Conservation (phyloP, 2,113 vertebrate species). For the Greenwoodochromis staneri region DNA sequence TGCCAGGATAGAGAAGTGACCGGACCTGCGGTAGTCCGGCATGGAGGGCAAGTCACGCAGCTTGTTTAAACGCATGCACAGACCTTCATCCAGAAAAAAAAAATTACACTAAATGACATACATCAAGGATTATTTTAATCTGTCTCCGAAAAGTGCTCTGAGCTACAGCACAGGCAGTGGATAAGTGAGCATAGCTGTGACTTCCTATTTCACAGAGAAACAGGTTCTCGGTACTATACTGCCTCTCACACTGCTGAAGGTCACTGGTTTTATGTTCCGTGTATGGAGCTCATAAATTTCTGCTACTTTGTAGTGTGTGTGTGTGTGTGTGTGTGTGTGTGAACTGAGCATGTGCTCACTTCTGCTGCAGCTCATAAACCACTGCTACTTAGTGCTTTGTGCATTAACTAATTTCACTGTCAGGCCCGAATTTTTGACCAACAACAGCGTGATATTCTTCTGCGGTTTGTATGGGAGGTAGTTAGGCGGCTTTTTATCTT, state of each 20-base stretch:
- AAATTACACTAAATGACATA: not conserved
- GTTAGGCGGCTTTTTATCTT: not conserved
- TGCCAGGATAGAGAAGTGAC: not conserved
- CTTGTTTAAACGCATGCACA: not conserved
- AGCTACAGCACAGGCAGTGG: not conserved
- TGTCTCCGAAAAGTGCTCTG: not conserved
- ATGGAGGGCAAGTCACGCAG: not conserved
- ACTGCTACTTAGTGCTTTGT: constrained; percentile 63
- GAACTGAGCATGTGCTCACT: constrained; percentile 12
- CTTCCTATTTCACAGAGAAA: constrained; percentile 52
- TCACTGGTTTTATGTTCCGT: constrained; percentile 70
- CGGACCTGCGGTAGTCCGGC: not conserved
- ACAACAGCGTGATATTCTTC: constrained; percentile 24
- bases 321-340: constrained; percentile 17
- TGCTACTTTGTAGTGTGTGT: constrained; percentile 58
- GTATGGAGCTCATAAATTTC: constrained; percentile 71
- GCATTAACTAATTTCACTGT: constrained; percentile 68
- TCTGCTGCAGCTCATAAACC: constrained; percentile 59
- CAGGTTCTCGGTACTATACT: constrained; percentile 48
- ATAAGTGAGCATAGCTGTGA: constrained; percentile 13
- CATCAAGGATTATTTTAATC: constrained; percentile 4
- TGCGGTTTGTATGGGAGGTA: constrained; percentile 13
- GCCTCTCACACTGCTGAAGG: constrained; percentile 62
- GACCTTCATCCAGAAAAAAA: not conserved
- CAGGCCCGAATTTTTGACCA: constrained; percentile 34